Conservation (phyloP, 2,797 vertebrate species). For the Darevskia nairensis region DNA sequence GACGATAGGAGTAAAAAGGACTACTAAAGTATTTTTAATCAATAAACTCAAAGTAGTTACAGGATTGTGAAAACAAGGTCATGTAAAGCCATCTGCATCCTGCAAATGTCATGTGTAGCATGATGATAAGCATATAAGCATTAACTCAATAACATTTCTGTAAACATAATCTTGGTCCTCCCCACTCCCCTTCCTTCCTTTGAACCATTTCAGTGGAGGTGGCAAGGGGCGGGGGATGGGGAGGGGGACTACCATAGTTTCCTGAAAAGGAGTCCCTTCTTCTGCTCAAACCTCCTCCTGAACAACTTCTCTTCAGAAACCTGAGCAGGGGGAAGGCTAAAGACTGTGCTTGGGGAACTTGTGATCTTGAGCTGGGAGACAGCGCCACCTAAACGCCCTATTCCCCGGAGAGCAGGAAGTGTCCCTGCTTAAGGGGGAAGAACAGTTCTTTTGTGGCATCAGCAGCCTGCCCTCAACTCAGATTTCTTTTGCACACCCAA, state of each 20-base stretch:
- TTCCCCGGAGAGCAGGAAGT: background rate
- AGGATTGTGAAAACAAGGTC: background rate
- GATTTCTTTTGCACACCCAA: background rate
- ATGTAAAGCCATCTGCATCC: background rate
- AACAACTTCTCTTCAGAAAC: background rate
- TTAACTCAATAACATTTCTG: background rate
- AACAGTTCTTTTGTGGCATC: conserved; percentile 6
- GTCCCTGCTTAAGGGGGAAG: background rate
- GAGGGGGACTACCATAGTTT: background rate
- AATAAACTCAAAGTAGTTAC: background rate
- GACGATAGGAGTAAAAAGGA: background rate
- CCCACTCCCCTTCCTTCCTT: too few species aligned
- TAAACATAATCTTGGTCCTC: background rate
- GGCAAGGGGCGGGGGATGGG: too few species aligned
- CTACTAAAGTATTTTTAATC: background rate
- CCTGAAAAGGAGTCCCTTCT: background rate
- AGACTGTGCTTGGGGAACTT: background rate
- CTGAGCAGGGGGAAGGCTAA: background rate
- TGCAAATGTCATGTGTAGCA: background rate
- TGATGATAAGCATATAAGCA: background rate
- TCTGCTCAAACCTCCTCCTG: background rate
- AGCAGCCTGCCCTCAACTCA: conserved; percentile 1
- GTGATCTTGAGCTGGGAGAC: background rate
- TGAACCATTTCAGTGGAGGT: background rate
- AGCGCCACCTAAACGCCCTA: background rate